A percentile compares a stretch with the other conserved stretches of the same genome.
phyloP scores from a whole-genome alignment of 2,113 vertebrate species.

The Anhinga rufa region DNA sequence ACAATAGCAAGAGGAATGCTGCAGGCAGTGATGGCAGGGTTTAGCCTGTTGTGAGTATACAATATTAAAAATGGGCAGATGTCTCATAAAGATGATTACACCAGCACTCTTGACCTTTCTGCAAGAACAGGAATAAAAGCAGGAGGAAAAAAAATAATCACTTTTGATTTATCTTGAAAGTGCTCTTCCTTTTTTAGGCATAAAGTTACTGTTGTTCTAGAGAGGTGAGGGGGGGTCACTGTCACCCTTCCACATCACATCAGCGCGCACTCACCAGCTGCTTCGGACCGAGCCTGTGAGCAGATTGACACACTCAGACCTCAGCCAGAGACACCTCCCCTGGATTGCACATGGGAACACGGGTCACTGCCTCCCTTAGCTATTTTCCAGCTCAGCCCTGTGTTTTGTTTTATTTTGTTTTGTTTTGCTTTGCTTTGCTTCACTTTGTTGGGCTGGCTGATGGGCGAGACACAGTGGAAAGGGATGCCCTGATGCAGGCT shows the following conservation, averaged over 20 bases:
- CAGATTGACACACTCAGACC: neutral
- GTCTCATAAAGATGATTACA: neutral
- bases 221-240: neutral
- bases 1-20: neutral
- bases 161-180: constrained; percentile 17
- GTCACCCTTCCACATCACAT: neutral
- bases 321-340: neutral
- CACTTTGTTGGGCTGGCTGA: neutral
- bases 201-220: neutral
- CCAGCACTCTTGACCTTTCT: constrained; percentile 32
- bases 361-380: neutral
- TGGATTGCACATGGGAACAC: neutral
- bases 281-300: neutral
- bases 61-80: constrained; percentile 1
- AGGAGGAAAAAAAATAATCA: neutral
- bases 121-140: constrained; percentile 22
- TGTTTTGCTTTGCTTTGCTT: neutral
- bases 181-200: neutral
- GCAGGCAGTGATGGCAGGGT: neutral
- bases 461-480: neutral
- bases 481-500: neutral
- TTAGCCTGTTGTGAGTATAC: constrained; percentile 5
- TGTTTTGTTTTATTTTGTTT: neutral
- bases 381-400: neutral
- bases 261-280: neutral